Conservation (phyloP, 2,113 vertebrate genomes). For the Taurulus bubalis region DNA sequence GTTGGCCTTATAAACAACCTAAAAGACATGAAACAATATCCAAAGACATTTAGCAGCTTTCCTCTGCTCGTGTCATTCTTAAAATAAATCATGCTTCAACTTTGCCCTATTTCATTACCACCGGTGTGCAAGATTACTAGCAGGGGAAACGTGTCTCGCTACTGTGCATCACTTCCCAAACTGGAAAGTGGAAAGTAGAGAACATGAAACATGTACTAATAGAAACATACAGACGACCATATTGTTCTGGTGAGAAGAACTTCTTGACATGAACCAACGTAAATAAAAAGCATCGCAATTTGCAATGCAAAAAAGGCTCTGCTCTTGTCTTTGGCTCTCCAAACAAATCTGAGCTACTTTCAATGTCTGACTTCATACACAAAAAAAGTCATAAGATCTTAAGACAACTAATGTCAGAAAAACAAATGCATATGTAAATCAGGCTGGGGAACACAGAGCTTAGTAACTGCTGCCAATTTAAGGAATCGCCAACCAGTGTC, state of each 20-base stretch:
- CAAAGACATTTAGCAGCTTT: conserved; percentile 1
- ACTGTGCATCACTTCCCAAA: conserved; percentile 10
- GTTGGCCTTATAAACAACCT: not conserved
- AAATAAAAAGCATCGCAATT: conserved; percentile 62
- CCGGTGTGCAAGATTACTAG: conserved; percentile 52
- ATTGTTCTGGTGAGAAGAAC: conserved; percentile 24
- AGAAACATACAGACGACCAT: conserved; percentile 16
- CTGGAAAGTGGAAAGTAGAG: not conserved
- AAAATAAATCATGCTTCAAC: conserved; percentile 31
- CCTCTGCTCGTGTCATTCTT: conserved; percentile 4
- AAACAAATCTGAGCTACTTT: conserved; percentile 75
- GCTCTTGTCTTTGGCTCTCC: conserved; percentile 40
- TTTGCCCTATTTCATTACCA: conserved; percentile 66
- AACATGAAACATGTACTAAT: not conserved
- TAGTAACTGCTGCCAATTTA: not conserved
- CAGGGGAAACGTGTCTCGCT: not conserved
- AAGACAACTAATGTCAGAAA: conserved; percentile 74
- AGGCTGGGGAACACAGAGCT: conserved; percentile 30
- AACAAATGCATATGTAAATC: conserved; percentile 81
- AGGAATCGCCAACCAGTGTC: not conserved
- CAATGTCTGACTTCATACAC: conserved; percentile 61
- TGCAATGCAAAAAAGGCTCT: conserved; percentile 80
- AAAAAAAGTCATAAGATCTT: conserved; percentile 58
- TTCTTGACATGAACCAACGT: conserved; percentile 57
- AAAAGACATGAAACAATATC: conserved; percentile 1